These are phyloP conservation scores for Gobio gobio DNA, from an alignment of 2,113 vertebrate species.

Conservation along the genomic window DNA sequence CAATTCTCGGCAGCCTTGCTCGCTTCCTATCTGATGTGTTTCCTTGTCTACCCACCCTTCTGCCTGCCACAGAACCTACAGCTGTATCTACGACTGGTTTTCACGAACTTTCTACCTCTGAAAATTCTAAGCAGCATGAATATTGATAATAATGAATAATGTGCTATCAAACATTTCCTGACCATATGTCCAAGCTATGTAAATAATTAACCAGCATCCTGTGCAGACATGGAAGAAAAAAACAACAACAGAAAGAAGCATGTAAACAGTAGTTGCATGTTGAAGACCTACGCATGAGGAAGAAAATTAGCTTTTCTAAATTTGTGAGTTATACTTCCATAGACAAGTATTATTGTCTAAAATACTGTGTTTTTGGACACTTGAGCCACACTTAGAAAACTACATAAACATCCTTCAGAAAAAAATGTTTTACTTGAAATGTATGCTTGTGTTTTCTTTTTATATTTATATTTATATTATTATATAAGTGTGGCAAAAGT, in stretches of 20 bases:
- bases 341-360: neutral
- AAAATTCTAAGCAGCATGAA: neutral
- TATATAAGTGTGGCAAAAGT: neutral
- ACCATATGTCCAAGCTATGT: neutral
- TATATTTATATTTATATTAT: too few relatives aligned
- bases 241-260: neutral
- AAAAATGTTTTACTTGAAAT: too few relatives aligned
- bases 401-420: too few relatives aligned
- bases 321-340: neutral
- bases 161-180: constrained; percentile 18
- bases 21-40: neutral
- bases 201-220: constrained; percentile 35
- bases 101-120: constrained; percentile 25
- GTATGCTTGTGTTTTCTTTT: too few relatives aligned
- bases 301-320: neutral
- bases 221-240: constrained; percentile 7
- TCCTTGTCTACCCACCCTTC: neutral
- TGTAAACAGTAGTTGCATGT: neutral
- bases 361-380: too few relatives aligned
- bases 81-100: neutral
- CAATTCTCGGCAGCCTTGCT: constrained; percentile 20
- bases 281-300: neutral
- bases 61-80: neutral
- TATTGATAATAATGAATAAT: constrained; percentile 37
- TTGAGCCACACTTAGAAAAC: too few relatives aligned